phyloP scores from a whole-genome alignment of 2,888 invertebrate species.

The Platynereis dumerilii region DNA sequence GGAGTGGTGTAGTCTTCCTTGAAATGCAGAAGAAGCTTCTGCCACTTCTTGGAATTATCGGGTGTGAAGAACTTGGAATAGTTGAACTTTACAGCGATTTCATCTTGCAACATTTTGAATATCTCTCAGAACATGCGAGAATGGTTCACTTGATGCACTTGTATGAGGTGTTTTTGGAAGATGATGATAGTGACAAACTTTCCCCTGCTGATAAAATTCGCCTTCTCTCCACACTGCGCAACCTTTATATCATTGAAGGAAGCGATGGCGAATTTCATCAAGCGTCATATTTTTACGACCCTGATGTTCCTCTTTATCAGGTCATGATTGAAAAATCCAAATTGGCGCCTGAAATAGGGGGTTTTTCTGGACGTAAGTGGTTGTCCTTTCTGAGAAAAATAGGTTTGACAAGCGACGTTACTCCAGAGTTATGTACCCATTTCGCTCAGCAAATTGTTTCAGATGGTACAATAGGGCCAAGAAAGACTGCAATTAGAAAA shows the following conservation, averaged over 20 bases:
- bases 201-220: conserved; percentile 24
- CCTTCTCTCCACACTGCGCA: conserved; percentile 32
- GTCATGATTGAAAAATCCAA: conserved; percentile 38
- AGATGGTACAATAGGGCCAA: conserved; percentile 21
- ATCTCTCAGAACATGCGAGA: conserved; percentile 33
- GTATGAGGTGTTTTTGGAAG: conserved; percentile 29
- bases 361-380: conserved; percentile 35
- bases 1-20: conserved; percentile 37
- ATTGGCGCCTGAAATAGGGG: conserved; percentile 35
- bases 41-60: conserved; percentile 33
- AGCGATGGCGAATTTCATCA: conserved; percentile 31
- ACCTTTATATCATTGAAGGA: conserved; percentile 33
- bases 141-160: conserved; percentile 36
- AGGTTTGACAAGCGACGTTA: conserved; percentile 31
- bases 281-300: conserved; percentile 43
- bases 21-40: conserved; percentile 27
- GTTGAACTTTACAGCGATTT: conserved; percentile 39
- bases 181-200: conserved; percentile 10
- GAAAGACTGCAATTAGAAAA: conserved; percentile 20
- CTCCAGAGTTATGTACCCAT: conserved; percentile 28
- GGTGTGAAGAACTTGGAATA: conserved; percentile 31
- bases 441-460: conserved; percentile 31
- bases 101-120: conserved; percentile 41
- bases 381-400: conserved; percentile 29
- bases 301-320: conserved; percentile 36